These are phyloP conservation scores for Phrynocephalus versicolor DNA, from an alignment of 2,113 vertebrate genomes.

Conservation along the genomic window DNA sequence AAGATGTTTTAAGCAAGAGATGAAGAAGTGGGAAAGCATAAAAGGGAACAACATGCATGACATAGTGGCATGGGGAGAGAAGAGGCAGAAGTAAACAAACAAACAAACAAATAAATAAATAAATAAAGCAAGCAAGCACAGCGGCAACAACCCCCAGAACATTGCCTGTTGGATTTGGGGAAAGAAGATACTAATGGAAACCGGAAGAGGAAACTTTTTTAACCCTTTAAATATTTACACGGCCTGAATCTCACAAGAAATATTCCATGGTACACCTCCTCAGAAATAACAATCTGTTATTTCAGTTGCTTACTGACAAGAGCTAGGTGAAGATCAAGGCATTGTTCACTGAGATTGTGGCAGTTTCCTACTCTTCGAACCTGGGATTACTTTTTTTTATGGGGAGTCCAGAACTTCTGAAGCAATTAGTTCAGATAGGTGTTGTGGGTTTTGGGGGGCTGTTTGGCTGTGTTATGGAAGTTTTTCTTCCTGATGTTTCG, in stretches of 20 bases:
- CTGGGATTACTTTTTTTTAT: neutral
- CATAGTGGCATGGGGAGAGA: neutral
- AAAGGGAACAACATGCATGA: constrained; percentile 15
- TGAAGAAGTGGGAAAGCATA: neutral
- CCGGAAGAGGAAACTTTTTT: neutral
- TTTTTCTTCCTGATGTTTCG: no score
- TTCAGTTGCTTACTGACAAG: neutral
- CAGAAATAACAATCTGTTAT: neutral
- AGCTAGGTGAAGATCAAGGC: neutral
- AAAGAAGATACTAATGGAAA: neutral
- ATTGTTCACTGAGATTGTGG: neutral
- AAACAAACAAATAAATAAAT: no score
- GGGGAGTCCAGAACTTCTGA: no score
- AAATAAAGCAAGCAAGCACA: no score
- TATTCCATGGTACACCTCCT: neutral
- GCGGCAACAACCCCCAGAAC: no score
- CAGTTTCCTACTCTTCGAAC: neutral
- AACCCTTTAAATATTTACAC: neutral
- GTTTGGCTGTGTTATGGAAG: no score
- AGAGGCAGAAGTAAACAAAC: no score
- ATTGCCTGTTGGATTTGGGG: neutral
- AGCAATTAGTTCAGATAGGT: no score
- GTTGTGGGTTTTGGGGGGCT: no score
- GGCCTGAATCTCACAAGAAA: neutral
- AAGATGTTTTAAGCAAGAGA: neutral